Evolutionary conservation across 1,140 invertebrate species (phyloP).

Genomic region (Papilio helenus): DNA sequence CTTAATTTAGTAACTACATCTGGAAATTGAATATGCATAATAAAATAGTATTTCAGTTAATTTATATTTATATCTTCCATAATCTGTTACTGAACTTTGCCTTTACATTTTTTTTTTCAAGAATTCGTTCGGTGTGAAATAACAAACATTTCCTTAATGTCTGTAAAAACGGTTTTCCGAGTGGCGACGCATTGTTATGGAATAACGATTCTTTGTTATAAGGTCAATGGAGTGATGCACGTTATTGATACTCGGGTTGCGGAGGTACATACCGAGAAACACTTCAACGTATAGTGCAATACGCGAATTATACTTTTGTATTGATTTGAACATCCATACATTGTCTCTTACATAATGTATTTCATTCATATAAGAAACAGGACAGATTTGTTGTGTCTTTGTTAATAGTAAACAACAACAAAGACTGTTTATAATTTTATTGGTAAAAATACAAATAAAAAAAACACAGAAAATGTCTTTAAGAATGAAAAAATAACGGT

Average conservation of each 20-base stretch:
- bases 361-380: background rate
- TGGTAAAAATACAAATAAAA: background rate
- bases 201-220: constrained; percentile 71
- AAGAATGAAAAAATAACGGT: too few species aligned
- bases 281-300: constrained; percentile 39
- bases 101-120: background rate
- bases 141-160: constrained; percentile 31
- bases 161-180: constrained; percentile 47
- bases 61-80: background rate
- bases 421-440: background rate
- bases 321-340: background rate
- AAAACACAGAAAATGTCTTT: too few species aligned
- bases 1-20: too few species aligned
- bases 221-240: constrained; percentile 58
- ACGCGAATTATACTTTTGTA: constrained; percentile 8
- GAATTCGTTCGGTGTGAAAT: constrained; percentile 26
- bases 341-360: background rate
- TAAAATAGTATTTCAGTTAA: background rate
- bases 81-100: background rate
- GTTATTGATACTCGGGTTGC: constrained; percentile 60
- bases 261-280: constrained; percentile 64
- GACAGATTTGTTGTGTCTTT: background rate
- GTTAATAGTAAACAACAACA: background rate
- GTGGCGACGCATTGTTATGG: constrained; percentile 52
- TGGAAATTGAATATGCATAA: too few species aligned